Conservation (phyloP, 2,888 invertebrate genomes). For the Megamerina dolium region DNA sequence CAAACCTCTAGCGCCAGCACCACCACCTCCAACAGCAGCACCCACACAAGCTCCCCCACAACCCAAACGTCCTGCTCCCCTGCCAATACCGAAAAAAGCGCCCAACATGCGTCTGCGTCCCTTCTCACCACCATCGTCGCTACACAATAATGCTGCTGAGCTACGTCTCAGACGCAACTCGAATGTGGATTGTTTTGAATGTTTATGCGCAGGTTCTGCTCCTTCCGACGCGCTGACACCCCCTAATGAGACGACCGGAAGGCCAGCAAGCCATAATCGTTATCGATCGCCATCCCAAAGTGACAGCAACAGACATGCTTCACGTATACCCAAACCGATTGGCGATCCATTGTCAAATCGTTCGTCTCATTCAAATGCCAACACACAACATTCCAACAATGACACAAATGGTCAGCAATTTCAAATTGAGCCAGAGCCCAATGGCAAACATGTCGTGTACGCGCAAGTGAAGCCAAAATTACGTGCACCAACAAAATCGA, state of each 20-base stretch:
- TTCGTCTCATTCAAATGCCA: no score
- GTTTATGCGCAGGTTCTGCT: not conserved
- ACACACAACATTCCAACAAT: constrained; percentile 21
- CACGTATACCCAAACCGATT: constrained; percentile 32
- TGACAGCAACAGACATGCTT: constrained; percentile 12
- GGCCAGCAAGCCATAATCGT: not conserved
- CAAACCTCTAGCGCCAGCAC: constrained; percentile 6
- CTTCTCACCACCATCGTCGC: not conserved
- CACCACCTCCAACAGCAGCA: constrained; percentile 2
- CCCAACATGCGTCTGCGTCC: constrained; percentile 21
- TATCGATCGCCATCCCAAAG: not conserved
- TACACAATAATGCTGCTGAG: not conserved
- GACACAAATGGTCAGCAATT: not conserved
- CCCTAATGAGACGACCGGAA: not conserved
- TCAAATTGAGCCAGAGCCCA: not conserved
- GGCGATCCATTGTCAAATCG: constrained; percentile 7
- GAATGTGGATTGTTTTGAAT: not conserved
- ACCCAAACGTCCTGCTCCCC: constrained; percentile 22
- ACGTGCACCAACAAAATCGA: constrained; percentile 11
- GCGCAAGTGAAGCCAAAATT: constrained; percentile 16
- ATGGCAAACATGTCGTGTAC: not conserved
- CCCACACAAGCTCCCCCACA: constrained; percentile 16
- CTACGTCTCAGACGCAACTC: not conserved
- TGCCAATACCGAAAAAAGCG: constrained; percentile 20
- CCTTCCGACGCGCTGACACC: not conserved